Evolutionary conservation across 92 coral and sea anemone species (phyloP), one percentile per base, ranked within the genome.

Genomic region (Palythoa heliodiscus): DNA sequence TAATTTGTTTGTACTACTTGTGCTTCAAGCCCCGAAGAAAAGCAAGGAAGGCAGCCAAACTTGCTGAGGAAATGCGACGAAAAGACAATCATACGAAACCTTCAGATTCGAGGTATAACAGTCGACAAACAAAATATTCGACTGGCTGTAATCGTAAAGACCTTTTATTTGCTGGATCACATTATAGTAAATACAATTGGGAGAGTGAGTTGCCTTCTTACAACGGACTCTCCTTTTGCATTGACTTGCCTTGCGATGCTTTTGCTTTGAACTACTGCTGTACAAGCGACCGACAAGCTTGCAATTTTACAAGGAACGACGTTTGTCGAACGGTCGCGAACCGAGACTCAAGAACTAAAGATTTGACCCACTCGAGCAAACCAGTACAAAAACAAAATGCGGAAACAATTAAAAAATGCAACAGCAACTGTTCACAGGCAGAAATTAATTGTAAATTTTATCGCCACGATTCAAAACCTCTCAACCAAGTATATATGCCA

Each of bases 11-110:
- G 73, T 80, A 64, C 61, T 80, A 80, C 84, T 5, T 66, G 15
- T 80, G 22, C 52, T 80, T 11, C 74, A 80, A 80, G 29, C 63
- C 84, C 16, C 57, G 74, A 16, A 80, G 84, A 66, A 80, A 66
- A 80, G 84, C 84, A 5, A 80, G 23, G 29, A 80, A 48, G 47
- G 84, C 84, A 24, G 84, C 84, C 20, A 64, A 48, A 43, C 11
- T 63, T 53, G 84, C 84, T 16, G 48, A 43, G 74, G 73, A 64
- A 80, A 7, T 13, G 12, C 84, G 72, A 39, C 69, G 47, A 29
- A 48, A 80, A 80, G 20, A 48, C 13, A 80, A 43, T 63, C 11
- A 60, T 73, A 15, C 80, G 52, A 37, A n/a, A 11, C 14, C 12
- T 23, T 19, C 67, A 19, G 29, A 53, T 75, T n/a, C 71, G 17